Conservation (phyloP, 2,113 vertebrate species). For the Gallinago jamesoni region DNA sequence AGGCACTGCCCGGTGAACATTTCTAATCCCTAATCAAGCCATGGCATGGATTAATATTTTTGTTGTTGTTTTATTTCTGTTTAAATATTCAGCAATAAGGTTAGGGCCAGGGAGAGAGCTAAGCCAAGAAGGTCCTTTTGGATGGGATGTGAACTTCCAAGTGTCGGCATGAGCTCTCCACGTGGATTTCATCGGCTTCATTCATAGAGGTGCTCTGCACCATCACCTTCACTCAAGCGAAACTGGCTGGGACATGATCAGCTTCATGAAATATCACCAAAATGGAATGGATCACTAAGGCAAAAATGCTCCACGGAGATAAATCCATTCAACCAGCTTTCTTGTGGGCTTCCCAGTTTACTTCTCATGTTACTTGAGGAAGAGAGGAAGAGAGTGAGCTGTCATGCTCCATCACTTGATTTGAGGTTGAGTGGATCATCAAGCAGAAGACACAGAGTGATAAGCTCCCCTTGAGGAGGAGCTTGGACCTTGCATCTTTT, state of each 20-base stretch:
- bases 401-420: neutral
- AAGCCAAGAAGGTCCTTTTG: neutral
- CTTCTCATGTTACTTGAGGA: neutral
- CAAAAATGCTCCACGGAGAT: neutral
- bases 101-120: neutral
- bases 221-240: neutral
- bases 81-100: neutral
- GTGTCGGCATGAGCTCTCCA: neutral
- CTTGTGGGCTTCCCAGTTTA: neutral
- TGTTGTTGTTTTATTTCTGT: neutral
- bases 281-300: neutral
- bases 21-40: slow-evolving; percentile 61
- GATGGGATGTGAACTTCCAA: neutral
- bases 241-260: neutral
- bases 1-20: slow-evolving; percentile 52
- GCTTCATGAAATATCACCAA: neutral
- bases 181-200: accelerated
- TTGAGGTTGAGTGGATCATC: neutral
- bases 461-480: neutral
- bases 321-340: neutral
- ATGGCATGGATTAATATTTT: neutral
- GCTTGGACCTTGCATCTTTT: neutral
- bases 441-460: neutral
- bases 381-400: neutral
- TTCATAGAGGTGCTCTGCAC: neutral